Conservation (phyloP, 2,797 vertebrate genomes). For the Paratrypauchen microcephalus region DNA sequence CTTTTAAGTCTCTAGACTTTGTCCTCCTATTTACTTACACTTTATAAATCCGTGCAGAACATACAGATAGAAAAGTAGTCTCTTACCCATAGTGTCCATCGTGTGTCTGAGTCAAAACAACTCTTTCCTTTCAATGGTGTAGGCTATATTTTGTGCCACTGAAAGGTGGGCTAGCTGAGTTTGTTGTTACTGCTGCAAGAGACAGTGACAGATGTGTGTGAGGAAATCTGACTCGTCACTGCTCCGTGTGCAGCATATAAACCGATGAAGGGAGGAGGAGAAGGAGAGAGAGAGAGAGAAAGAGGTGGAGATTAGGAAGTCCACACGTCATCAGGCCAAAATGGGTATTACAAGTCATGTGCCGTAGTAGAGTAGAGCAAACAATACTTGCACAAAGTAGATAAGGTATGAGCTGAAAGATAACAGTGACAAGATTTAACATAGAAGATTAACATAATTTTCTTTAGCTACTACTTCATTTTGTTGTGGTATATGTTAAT, state of each 20-base stretch:
- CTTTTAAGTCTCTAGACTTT: too few relatives aligned
- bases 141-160: neutral
- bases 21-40: neutral
- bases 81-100: conserved; percentile 70
- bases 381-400: neutral
- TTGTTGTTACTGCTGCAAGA: conserved; percentile 15
- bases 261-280: conserved; percentile 13
- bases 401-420: neutral
- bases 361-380: conserved; percentile 6
- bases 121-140: neutral
- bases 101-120: conserved; percentile 14
- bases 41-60: neutral
- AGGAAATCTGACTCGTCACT: conserved; percentile 23
- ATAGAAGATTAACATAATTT: neutral
- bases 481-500: too few relatives aligned
- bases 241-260: conserved; percentile 32
- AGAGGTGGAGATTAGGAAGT: conserved; percentile 33
- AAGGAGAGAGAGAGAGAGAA: conserved; percentile 10
- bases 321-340: conserved; percentile 46
- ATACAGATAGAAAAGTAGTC: neutral
- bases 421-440: neutral
- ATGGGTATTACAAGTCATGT: conserved; percentile 44
- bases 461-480: too few relatives aligned
- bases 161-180: neutral
- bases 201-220: conserved; percentile 16